Evolutionary conservation across 2,113 vertebrate genomes (phyloP), one percentile per base, ranked within the genome.

Genomic region (Octodon degus): DNA sequence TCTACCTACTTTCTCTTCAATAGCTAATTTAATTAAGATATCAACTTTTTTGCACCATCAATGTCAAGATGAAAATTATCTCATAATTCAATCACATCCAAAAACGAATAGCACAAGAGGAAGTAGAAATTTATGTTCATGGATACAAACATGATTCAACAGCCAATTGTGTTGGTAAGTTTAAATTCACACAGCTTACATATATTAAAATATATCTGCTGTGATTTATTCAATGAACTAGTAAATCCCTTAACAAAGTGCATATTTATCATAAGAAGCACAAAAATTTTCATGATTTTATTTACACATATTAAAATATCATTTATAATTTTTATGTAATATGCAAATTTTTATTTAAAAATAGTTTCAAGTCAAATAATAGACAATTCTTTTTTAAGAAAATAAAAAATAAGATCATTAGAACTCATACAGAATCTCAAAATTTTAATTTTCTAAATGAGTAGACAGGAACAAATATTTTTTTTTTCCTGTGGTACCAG

Each of bases 21-120:
- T 55, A 55, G 14, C 13, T 55, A 94, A 96, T 97, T 96, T 88
- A 24, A 96, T 97, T 97, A 97, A 47, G 93, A 97, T 97, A 95
- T 77, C 93, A 96, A 79, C 74, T 93, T 53, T 72, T 91, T 93
- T 81, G 3, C 2, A 19, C 5, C 8, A 17, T 86, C n/a, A 96
- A 82, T 94, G 82, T 77, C 32, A 95, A 97, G 27, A 43, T 97
- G 10, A 89, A 97, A 96, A 93, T 97, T 93, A 93, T 94, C 62
- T 95, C 88, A 93, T 55, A 81, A 92, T 96, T 96, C 95, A 94
- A 83, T 96, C 79, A 47, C 89, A 93, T 96, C 63, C 91, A 82
- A 95, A 94, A 30, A 32, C 43, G 20, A 60, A 2, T 93, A 12
- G 93, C 67, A 89, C 17, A 89, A 86, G 5, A 2, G 34, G 65